Conservation (phyloP, 1,140 invertebrate genomes). For the Pogonus chalceus region DNA sequence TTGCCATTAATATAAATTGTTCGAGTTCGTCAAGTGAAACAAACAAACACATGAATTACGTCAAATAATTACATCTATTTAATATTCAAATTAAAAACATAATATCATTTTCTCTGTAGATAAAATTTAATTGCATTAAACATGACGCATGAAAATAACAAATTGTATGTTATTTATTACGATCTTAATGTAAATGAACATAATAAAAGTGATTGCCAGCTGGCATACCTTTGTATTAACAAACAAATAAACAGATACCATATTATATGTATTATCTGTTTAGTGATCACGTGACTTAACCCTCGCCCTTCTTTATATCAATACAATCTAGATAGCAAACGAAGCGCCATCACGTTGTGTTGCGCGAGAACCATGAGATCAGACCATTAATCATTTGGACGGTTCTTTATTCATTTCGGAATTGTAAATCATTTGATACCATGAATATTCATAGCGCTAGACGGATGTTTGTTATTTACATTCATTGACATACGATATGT, state of each 20-base stretch:
- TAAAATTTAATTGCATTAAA: too few relatives aligned
- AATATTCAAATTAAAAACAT: too few relatives aligned
- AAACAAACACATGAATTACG: too few relatives aligned
- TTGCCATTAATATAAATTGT: too few relatives aligned
- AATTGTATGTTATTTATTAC: background rate
- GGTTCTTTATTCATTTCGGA: slow-evolving; percentile 7
- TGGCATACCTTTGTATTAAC: background rate
- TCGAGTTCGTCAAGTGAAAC: too few relatives aligned
- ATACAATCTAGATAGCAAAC: too few relatives aligned
- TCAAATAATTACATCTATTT: too few relatives aligned
- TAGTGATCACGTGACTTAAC: background rate
- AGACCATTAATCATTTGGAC: slow-evolving; percentile 1
- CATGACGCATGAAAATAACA: too few relatives aligned
- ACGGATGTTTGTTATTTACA: background rate
- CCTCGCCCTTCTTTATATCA: too few relatives aligned
- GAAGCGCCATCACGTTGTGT: background rate
- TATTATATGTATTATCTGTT: background rate
- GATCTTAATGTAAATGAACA: background rate
- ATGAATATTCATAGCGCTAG: slow-evolving; percentile 1
- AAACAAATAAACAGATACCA: background rate
- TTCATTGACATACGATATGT: slow-evolving; percentile 7
- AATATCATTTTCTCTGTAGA: too few relatives aligned
- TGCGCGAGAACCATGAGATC: background rate
- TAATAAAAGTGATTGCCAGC: background rate
- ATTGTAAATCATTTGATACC: slow-evolving; percentile 1